Evolutionary conservation across 2,113 vertebrate genomes (phyloP).

Genomic region (Thymallus thymallus): DNA sequence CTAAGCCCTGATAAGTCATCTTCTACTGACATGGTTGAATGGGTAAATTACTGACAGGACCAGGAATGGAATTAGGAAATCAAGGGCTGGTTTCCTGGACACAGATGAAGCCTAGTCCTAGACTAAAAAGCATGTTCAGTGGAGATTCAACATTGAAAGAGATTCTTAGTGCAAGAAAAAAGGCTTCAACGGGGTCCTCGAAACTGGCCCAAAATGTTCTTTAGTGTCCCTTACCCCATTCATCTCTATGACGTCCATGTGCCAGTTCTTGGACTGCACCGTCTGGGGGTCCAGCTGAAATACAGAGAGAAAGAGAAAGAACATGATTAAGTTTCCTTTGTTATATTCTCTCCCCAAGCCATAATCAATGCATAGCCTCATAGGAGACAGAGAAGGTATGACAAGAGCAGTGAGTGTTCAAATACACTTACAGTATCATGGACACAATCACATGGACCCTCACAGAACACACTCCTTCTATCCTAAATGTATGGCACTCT

Average conservation of each 20-base stretch:
- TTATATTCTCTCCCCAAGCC: not conserved
- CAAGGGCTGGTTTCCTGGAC: not conserved
- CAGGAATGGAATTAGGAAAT: not conserved
- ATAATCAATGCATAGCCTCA: not conserved
- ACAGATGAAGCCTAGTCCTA: too few species aligned
- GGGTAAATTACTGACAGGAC: not conserved
- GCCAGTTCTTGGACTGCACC: conserved; percentile 97
- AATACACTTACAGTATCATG: not conserved
- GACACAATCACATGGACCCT: not conserved
- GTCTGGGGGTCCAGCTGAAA: conserved; percentile 93
- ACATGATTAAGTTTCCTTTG: not conserved
- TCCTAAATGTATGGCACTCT: not conserved
- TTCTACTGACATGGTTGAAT: not conserved
- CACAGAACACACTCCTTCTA: not conserved
- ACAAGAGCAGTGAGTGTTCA: not conserved
- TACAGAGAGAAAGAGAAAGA: conserved; percentile 34
- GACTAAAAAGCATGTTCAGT: too few species aligned
- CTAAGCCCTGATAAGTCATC: not conserved
- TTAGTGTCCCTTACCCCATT: conserved; percentile 83
- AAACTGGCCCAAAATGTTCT: too few species aligned
- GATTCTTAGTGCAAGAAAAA: not conserved
- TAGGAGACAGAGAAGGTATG: not conserved
- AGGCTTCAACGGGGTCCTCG: too few species aligned
- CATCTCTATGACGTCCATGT: conserved; percentile 97
- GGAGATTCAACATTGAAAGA: too few species aligned